Evolutionary conservation across 2,888 invertebrate species (phyloP), one percentile per base, ranked within the genome.

Genomic region (Hemistola chrysoprasaria): DNA sequence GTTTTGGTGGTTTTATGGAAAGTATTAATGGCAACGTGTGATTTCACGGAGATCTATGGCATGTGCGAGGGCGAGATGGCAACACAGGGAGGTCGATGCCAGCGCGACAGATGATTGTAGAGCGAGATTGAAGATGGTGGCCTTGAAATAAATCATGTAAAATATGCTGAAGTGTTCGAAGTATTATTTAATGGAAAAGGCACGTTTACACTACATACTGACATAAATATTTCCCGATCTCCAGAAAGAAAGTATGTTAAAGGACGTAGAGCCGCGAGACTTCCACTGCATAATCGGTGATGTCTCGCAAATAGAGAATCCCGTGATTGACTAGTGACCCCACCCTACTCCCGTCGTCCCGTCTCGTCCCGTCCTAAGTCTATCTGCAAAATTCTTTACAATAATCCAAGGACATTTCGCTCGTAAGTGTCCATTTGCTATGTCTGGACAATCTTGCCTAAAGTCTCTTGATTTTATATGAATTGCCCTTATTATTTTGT

Each of bases 301-400:
- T 56, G 88, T 87, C 54, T 86, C 86, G 38, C 86, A 79, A 59
- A 82, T 85, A 52, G 80, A 85, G 49, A 73, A 62, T 56, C 54
- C 80, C n/a, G 53, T 74, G 54, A 64, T 62, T 62, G 71, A 71
- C 47, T 79, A 77, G 53, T 51, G 59, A 44, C 50, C 40, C 43
- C 45, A 40, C 54, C 37, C 25, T 44, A 24, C 46, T 43, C 53
- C 56, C 36, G 47, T 35, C 39, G 27, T 31, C 44, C 54, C 41
- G 23, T 41, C 53, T 38, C 47, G 34, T 54, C 60, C 67, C 63
- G 56, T 62, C 62, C 64, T 56, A 62, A 29, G 44, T 51, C 50
- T 49, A 70, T 71, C 86, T 88, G 87, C 88, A 87, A 86, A 89
- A 88, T 87, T 86, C 87, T 87, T 86, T 88, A 86, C 81, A 61